Percentiles rank a stretch among this genome's conserved stretches.
These are phyloP conservation scores for Cyphomyrus discorhynchus DNA, from an alignment of 2,113 vertebrate genomes.

Conservation along the genomic window DNA sequence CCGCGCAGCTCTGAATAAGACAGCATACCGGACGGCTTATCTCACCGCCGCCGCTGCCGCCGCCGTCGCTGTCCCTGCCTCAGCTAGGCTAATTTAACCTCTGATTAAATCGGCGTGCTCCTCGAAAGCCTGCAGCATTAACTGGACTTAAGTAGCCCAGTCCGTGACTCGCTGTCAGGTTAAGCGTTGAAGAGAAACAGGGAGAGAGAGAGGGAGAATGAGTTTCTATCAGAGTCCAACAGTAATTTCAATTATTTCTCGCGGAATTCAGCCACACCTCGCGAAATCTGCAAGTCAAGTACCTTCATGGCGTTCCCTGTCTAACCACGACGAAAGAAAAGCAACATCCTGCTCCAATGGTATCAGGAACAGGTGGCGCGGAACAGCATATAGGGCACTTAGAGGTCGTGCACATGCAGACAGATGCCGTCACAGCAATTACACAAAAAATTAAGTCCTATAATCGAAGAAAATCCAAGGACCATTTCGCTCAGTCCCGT, in stretches of 20 bases:
- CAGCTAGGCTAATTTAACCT: not conserved
- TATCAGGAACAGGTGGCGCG: not conserved
- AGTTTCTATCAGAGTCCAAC: not conserved
- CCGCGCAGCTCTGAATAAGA: not conserved
- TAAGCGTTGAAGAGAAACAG: not conserved
- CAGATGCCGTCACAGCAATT: not conserved
- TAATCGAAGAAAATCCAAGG: not conserved
- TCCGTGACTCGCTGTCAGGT: not conserved
- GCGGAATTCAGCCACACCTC: conserved; percentile 2
- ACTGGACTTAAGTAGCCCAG: not conserved
- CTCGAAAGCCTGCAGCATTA: not conserved
- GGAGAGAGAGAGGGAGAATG: not conserved
- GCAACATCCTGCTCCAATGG: not conserved
- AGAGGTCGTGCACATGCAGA: not conserved
- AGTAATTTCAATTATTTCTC: conserved; percentile 15
- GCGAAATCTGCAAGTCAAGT: conserved; percentile 19
- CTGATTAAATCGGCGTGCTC: not conserved
- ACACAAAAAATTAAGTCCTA: not conserved
- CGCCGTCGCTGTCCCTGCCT: not conserved
- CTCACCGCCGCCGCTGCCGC: not conserved
- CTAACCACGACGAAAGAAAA: not conserved
- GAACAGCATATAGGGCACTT: not conserved
- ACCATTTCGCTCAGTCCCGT: not conserved
- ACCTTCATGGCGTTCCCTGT: not conserved
- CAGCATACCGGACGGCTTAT: not conserved